phyloP scores from a whole-genome alignment of 1,140 invertebrate genomes.

The Lamellibrachia luymesi region DNA sequence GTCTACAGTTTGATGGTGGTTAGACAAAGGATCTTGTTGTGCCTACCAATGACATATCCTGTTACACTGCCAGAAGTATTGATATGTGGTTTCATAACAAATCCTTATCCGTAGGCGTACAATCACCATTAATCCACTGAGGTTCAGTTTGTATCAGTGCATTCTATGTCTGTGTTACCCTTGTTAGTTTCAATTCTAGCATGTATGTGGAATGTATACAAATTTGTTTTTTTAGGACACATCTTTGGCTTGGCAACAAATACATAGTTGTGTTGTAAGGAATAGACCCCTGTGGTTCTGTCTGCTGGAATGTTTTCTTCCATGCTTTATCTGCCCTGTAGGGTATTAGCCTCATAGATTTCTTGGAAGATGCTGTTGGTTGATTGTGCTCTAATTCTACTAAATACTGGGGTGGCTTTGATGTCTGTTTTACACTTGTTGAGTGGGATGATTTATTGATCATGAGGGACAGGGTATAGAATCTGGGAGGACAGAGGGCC shows the following conservation, averaged over 20 bases:
- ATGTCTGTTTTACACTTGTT: conserved; percentile 1
- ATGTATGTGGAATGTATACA: neutral
- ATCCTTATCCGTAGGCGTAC: neutral
- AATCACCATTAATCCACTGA: neutral
- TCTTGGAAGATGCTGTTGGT: neutral
- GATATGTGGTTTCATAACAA: neutral
- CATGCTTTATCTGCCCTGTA: neutral
- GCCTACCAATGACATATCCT: neutral
- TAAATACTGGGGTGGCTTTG: neutral
- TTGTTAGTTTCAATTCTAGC: neutral
- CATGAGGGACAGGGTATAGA: neutral
- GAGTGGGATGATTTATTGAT: neutral
- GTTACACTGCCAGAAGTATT: neutral
- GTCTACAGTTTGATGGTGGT: neutral
- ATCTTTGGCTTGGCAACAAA: neutral
- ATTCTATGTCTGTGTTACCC: neutral
- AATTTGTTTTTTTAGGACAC: neutral
- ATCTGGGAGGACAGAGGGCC: neutral
- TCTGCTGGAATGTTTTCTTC: neutral
- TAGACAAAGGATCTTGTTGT: neutral
- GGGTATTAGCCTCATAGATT: neutral
- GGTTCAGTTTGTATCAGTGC: neutral
- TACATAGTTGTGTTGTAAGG: neutral
- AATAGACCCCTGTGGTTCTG: neutral
- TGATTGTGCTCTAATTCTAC: neutral